Evolutionary conservation across 2,797 vertebrate species (phyloP), one percentile per base, ranked within the genome.

Genomic region (Pogoniulus pusillus): DNA sequence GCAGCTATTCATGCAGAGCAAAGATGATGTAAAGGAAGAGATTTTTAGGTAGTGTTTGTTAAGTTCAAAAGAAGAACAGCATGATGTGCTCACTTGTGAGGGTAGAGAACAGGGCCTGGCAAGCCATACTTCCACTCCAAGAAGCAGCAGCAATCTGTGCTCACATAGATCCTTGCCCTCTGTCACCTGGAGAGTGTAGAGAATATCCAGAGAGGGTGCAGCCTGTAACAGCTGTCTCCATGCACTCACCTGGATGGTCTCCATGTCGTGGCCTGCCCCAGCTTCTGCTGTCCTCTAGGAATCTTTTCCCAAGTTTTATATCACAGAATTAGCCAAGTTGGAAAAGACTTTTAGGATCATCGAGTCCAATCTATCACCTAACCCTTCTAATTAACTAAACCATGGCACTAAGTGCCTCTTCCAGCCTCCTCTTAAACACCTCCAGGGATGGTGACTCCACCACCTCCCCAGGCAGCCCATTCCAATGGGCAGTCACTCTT

Each of bases 261-360:
- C 72, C 34, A 26, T 39, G n/a, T 32, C 70, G 62, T 0, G 0
- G 51, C 23, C 66, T 74, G 43, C 43, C n/a, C 7, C 70, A 77
- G 37, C 37, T 81, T 73, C 88, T 93, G 41, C 57, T 88, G 53
- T n/a, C 27, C 54, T 89, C 75, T 65, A 69, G 71, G 47, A 35
- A 51, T 51, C 22, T 68, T 89, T 30, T 82, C 26, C 34, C 37
- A 76, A 45, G 63, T 47, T 83, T 70, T 39, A 13, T 39, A 39
- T 12, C 37, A 39, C 37, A 39, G 10, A 39, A 39, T 39, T 39
- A 39, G 39, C 37, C 37, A 39, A 13, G 37, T 12, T 39, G 37
- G 37, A 39, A 39, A 39, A 39, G 37, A 39, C 37, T 13, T 39
- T 10, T 39, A 39, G 13, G 13, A 39, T 39, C 11, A 39, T 39